These are phyloP conservation scores for Hypothenemus hampei DNA, from an alignment of 1,140 invertebrate genomes.

Conservation along the genomic window DNA sequence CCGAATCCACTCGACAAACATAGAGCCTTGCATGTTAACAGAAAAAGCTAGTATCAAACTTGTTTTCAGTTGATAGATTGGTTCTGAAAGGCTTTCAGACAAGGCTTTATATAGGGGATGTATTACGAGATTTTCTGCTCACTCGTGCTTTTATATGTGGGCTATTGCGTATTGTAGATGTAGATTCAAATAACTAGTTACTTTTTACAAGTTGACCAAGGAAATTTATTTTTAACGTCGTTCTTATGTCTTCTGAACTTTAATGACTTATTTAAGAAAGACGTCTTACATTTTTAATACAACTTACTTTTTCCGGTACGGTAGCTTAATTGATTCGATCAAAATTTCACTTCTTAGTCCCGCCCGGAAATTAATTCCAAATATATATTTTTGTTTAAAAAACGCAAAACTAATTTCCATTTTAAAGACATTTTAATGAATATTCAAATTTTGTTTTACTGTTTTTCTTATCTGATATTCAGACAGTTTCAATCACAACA, in stretches of 20 bases:
- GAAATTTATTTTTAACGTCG: too few species aligned
- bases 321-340: background rate
- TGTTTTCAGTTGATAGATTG: conserved; percentile 7
- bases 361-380: background rate
- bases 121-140: conserved; percentile 6
- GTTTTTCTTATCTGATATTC: too few species aligned
- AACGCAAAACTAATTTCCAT: too few species aligned
- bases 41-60: conserved; percentile 1
- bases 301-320: background rate
- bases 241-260: too few species aligned
- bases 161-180: too few species aligned
- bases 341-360: background rate
- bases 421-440: too few species aligned
- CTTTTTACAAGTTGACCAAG: too few species aligned
- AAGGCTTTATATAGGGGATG: conserved; percentile 1
- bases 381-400: background rate
- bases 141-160: too few species aligned
- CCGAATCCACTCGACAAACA: too few species aligned
- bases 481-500: too few species aligned
- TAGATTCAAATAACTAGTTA: too few species aligned
- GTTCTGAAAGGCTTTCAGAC: conserved; percentile 4
- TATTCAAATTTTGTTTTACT: too few species aligned
- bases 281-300: background rate
- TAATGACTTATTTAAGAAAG: background rate
- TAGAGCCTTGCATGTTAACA: background rate